phyloP scores from a whole-genome alignment of 2,113 vertebrate genomes.

The Ploceus nigricollis region DNA sequence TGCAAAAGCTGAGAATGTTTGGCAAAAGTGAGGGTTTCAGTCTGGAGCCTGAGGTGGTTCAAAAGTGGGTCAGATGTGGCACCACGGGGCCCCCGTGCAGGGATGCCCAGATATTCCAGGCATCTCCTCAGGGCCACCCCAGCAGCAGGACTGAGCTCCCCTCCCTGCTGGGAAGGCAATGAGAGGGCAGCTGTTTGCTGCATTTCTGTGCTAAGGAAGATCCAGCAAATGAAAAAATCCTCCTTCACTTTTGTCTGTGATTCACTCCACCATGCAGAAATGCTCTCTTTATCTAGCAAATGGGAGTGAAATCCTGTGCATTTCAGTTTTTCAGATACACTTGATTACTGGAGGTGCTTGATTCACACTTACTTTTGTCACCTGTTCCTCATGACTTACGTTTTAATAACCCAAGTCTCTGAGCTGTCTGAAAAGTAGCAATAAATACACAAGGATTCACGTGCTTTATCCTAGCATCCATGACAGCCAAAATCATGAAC shows the following conservation, averaged over 20 bases:
- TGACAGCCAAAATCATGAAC: neutral
- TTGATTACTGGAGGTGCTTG: neutral
- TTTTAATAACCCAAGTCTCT: neutral
- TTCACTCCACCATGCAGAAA: neutral
- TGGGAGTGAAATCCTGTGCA: neutral
- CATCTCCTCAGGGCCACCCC: neutral
- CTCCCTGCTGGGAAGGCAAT: neutral
- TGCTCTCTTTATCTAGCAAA: neutral
- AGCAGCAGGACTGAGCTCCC: neutral
- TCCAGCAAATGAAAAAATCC: neutral
- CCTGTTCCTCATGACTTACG: neutral
- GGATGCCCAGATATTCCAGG: fast-evolving
- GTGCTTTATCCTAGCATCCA: neutral
- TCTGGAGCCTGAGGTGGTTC: neutral
- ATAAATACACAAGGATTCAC: neutral
- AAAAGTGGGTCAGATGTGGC: neutral
- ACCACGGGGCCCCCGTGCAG: fast-evolving
- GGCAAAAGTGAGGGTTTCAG: neutral
- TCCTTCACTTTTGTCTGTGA: neutral
- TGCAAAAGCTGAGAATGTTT: neutral
- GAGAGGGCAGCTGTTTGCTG: neutral
- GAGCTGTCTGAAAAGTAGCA: neutral
- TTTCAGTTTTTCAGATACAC: neutral
- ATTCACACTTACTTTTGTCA: neutral
- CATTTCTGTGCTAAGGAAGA: neutral